Percentiles rank a stretch among this genome's conserved stretches.
These are phyloP conservation scores for Andrena marginata DNA, from an alignment of 2,888 invertebrate species.

Conservation along the genomic window DNA sequence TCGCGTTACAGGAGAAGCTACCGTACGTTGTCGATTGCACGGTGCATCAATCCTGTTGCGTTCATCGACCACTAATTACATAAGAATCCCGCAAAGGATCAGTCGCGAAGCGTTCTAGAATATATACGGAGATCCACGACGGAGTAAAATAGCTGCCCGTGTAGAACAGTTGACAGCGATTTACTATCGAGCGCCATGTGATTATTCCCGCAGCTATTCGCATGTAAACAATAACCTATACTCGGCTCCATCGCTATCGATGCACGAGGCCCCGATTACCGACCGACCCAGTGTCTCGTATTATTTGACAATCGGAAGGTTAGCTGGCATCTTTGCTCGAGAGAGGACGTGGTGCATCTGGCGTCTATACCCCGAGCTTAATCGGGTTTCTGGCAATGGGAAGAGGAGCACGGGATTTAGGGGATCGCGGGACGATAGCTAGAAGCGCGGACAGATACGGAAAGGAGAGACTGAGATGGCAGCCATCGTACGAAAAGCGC, in stretches of 20 bases:
- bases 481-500: slow-evolving; percentile 83
- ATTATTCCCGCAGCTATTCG: slow-evolving; percentile 15
- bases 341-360: no score
- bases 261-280: neutral
- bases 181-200: slow-evolving; percentile 27
- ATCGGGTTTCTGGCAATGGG: neutral
- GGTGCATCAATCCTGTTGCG: neutral
- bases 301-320: slow-evolving; percentile 49
- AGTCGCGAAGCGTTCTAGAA: neutral
- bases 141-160: neutral
- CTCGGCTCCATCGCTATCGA: neutral
- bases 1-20: neutral
- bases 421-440: neutral
- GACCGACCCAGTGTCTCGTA: neutral
- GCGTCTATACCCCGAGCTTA: neutral
- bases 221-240: slow-evolving; percentile 64
- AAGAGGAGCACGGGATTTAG: neutral
- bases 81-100: neutral
- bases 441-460: slow-evolving; percentile 29
- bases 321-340: neutral
- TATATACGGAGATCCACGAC: neutral
- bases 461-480: slow-evolving; percentile 78
- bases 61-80: slow-evolving; percentile 2
- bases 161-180: neutral
- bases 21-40: neutral